Conservation (phyloP, 2,888 invertebrate genomes). For the Caenorhabditis wallacei region DNA sequence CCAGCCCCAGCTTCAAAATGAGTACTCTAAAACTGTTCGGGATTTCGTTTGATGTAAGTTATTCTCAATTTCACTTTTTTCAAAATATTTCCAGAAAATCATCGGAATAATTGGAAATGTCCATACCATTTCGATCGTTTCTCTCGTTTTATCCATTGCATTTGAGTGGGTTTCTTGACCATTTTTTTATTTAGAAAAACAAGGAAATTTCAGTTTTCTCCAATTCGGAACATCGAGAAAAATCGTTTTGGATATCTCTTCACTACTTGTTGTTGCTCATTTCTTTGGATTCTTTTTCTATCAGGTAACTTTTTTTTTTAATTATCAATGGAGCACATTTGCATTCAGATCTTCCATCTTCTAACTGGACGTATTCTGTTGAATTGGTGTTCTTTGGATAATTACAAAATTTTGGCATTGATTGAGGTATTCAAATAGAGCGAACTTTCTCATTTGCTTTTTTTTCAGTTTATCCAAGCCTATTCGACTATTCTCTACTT, state of each 20-base stretch:
- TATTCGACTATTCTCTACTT: conserved; percentile 10
- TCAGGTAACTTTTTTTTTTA: conserved; percentile 1
- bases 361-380: background rate
- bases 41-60: conserved; percentile 4
- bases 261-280: background rate
- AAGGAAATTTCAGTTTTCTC: conserved; percentile 6
- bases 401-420: background rate
- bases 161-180: background rate
- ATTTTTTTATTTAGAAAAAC: background rate
- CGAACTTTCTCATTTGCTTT: background rate
- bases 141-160: background rate
- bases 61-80: background rate
- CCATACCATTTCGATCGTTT: background rate
- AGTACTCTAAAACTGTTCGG: background rate
- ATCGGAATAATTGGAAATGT: conserved; percentile 15
- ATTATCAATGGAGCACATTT: background rate
- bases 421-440: background rate
- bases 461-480: conserved; percentile 14
- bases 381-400: background rate
- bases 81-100: background rate
- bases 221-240: background rate
- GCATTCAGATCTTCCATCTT: conserved; percentile 5
- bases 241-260: background rate
- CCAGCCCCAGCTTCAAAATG: background rate
- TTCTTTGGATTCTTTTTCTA: conserved; percentile 1